A percentile compares a stretch with the other conserved stretches of the same genome.
These are phyloP conservation scores for Dromiciops gliroides DNA, from an alignment of 2,113 vertebrate species.

Conservation along the genomic window DNA sequence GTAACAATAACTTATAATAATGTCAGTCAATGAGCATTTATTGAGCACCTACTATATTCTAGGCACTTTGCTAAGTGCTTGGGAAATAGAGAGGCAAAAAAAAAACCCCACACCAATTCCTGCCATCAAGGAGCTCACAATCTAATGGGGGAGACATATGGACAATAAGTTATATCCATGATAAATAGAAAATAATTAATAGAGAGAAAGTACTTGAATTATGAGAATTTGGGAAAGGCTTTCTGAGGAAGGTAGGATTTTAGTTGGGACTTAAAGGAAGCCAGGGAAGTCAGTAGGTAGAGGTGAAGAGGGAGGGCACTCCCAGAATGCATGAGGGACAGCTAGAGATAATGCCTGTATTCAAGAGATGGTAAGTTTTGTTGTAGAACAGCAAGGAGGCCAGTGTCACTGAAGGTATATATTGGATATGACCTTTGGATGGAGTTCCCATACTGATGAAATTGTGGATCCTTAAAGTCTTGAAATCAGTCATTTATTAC, in stretches of 20 bases:
- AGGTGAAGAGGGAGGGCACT: not conserved
- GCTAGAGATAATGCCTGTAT: not conserved
- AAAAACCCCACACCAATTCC: too few relatives aligned
- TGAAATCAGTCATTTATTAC: not conserved
- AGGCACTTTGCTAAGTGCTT: too few relatives aligned
- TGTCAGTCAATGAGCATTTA: not conserved
- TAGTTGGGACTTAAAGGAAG: not conserved
- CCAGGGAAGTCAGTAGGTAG: not conserved
- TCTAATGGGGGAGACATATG: not conserved
- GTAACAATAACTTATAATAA: not conserved
- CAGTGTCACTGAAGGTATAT: not conserved
- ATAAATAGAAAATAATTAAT: not conserved
- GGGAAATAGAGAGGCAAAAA: not conserved
- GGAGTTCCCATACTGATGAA: not conserved
- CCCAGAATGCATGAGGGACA: not conserved
- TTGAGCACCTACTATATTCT: not conserved
- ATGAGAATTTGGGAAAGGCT: not conserved
- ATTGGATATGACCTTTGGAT: not conserved
- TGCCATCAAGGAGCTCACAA: not conserved
- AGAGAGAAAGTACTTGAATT: not conserved
- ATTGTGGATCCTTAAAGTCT: not conserved
- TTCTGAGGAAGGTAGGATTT: not conserved
- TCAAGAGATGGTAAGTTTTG: not conserved
- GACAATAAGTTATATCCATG: not conserved
- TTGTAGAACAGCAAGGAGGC: not conserved